These are phyloP conservation scores for Drosophila dunni DNA, from an alignment of 1,140 invertebrate genomes.

Conservation along the genomic window DNA sequence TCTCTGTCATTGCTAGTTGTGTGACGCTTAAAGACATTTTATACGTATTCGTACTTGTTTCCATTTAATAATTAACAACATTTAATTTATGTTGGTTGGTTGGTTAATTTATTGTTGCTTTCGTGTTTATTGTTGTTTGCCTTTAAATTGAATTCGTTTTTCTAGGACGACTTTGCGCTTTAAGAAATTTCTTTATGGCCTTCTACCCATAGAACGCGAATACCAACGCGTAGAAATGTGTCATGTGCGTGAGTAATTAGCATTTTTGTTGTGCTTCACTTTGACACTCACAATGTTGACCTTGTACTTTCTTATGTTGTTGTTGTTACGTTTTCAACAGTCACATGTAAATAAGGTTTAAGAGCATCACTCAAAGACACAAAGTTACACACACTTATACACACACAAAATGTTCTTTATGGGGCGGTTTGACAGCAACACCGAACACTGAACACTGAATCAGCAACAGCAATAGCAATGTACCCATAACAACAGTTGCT, in stretches of 20 bases:
- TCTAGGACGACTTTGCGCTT: constrained; percentile 77
- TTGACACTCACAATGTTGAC: neutral
- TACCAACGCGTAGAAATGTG: constrained; percentile 78
- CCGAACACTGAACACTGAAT: constrained; percentile 2
- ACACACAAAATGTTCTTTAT: neutral
- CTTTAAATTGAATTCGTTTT: constrained; percentile 59
- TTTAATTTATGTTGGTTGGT: constrained; percentile 11
- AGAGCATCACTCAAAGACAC: neutral
- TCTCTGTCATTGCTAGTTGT: neutral
- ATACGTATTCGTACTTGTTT: neutral
- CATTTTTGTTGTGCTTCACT: constrained; percentile 14
- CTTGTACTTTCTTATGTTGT: constrained; percentile 36
- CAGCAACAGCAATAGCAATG: constrained; percentile 5
- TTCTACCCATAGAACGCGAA: constrained; percentile 78
- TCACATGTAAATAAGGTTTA: constrained; percentile 29
- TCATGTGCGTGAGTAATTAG: constrained; percentile 80
- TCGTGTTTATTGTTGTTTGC: constrained; percentile 27
- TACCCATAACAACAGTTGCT: constrained; percentile 18
- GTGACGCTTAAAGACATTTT: neutral
- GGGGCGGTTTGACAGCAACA: constrained; percentile 5
- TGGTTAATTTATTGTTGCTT: neutral
- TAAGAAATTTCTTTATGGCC: constrained; percentile 82
- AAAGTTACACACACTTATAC: constrained; percentile 4
- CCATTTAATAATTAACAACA: constrained; percentile 57
- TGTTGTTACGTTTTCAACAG: constrained; percentile 39